Conservation (phyloP, 2,888 invertebrate species). For the Microplitis manilae region DNA sequence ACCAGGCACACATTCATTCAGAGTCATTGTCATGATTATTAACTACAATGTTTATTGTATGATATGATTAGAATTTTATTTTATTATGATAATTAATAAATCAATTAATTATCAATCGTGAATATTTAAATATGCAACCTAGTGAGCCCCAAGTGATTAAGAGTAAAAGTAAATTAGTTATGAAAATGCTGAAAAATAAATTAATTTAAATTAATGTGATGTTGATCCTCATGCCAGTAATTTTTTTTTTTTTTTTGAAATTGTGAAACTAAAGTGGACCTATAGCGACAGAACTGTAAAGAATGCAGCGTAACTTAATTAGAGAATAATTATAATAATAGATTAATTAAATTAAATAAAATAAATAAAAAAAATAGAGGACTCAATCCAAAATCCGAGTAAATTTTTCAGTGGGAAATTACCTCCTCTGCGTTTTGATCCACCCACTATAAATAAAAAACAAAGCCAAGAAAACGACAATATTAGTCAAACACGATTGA, state of each 20-base stretch:
- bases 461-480: conserved; percentile 53
- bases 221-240: neutral
- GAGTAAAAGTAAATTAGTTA: neutral
- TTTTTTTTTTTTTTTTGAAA: neutral
- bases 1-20: conserved; percentile 69
- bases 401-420: conserved; percentile 65
- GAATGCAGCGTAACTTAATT: neutral
- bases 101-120: neutral
- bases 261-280: neutral
- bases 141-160: neutral
- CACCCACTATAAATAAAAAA: conserved; percentile 76
- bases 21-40: conserved; percentile 46
- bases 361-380: conserved; percentile 40
- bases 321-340: conserved; percentile 17
- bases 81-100: neutral
- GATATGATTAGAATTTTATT: neutral
- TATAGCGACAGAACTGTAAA: neutral
- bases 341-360: too few relatives aligned
- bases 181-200: neutral
- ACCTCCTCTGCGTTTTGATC: conserved; percentile 80
- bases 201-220: neutral
- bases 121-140: neutral
- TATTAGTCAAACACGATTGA: conserved; percentile 40
- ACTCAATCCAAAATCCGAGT: conserved; percentile 54
- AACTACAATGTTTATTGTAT: conserved; percentile 6